Evolutionary conservation across 2,797 vertebrate species (phyloP).

Genomic region (Micrastur ruficollis): DNA sequence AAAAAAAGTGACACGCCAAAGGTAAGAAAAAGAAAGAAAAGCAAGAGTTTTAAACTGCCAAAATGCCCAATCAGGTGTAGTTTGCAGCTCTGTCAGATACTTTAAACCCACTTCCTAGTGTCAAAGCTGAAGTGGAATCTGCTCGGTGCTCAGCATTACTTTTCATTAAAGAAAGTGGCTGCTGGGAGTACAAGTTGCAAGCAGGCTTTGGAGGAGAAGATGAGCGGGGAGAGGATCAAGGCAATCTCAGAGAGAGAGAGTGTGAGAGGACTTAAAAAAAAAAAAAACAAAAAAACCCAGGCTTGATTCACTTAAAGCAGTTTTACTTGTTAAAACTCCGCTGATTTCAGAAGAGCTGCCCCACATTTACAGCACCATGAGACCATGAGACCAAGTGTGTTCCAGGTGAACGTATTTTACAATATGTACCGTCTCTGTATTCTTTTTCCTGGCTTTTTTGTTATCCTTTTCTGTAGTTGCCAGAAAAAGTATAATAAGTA

Average conservation of each 20-base stretch:
- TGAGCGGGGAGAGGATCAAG: not conserved
- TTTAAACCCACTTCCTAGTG: slow-evolving; percentile 20
- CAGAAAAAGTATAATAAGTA: not conserved
- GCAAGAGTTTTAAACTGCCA: not conserved
- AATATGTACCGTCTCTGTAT: not conserved
- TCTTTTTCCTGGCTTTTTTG: not conserved
- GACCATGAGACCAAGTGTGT: not conserved
- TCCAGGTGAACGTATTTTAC: not conserved
- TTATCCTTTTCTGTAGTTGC: not conserved
- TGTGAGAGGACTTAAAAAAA: not conserved
- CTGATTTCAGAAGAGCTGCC: not conserved
- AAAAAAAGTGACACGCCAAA: not conserved
- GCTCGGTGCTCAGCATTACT: not conserved
- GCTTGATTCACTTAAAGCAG: not conserved
- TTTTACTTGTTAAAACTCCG: not conserved
- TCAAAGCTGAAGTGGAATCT: slow-evolving; percentile 48
- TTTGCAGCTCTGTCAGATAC: not conserved
- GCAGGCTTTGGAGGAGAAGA: not conserved
- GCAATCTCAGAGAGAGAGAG: not conserved
- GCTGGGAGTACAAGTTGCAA: slow-evolving; percentile 1
- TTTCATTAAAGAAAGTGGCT: slow-evolving; percentile 50
- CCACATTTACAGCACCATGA: not conserved
- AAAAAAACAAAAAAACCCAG: not conserved
- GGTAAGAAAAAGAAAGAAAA: not conserved
- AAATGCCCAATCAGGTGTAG: slow-evolving; percentile 14